Percentiles rank a stretch among this genome's conserved stretches.
These are phyloP conservation scores for Lagorchestes hirsutus DNA, from an alignment of 2,797 vertebrate species.

Conservation along the genomic window DNA sequence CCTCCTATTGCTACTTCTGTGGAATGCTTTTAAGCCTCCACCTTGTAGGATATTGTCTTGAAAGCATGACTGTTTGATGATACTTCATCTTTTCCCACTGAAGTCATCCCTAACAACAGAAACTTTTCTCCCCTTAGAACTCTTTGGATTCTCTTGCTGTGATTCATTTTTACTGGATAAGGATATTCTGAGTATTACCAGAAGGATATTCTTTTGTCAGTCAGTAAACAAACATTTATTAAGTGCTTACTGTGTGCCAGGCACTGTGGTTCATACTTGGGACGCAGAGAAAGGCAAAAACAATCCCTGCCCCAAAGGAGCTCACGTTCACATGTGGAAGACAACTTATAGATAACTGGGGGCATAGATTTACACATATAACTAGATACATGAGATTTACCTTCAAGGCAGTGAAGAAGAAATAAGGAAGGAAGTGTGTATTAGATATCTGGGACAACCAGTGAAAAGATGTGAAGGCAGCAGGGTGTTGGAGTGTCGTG, in stretches of 20 bases:
- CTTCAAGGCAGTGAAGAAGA: background rate
- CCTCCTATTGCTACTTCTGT: background rate
- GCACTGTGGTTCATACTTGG: background rate
- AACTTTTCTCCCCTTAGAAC: background rate
- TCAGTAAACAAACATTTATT: background rate
- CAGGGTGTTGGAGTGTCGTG: no score
- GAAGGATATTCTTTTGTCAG: background rate
- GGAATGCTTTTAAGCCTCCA: background rate
- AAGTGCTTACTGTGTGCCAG: background rate
- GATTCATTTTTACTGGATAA: background rate
- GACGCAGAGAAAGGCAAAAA: background rate
- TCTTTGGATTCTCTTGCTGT: background rate
- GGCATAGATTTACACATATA: background rate
- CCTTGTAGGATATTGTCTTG: background rate
- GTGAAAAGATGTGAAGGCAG: background rate
- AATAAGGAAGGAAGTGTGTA: background rate
- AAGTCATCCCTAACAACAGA: background rate
- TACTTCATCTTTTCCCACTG: background rate
- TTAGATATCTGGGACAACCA: background rate
- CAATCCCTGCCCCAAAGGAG: background rate
- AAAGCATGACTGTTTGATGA: background rate
- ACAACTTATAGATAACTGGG: background rate
- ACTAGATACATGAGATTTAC: background rate
- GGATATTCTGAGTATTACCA: background rate
- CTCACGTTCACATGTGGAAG: background rate